Conservation (phyloP, 2,113 vertebrate species). For the Microcebus ravelobensis region DNA sequence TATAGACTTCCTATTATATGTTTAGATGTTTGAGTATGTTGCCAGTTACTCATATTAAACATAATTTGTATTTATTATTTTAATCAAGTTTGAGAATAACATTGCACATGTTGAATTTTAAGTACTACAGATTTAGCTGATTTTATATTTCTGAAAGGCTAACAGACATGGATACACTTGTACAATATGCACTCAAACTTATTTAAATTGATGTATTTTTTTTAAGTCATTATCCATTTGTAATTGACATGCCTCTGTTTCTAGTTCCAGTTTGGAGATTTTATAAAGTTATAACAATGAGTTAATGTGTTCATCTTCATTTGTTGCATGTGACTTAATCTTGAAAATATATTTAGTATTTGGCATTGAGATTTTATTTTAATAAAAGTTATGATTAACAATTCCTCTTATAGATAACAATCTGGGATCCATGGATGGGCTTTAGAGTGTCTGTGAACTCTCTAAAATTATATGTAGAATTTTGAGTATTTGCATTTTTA, state of each 20-base stretch:
- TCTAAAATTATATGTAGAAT: constrained; percentile 66
- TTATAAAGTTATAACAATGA: constrained; percentile 84
- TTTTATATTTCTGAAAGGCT: constrained; percentile 83
- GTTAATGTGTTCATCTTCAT: constrained; percentile 82
- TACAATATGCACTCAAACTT: constrained; percentile 82
- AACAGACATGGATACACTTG: constrained; percentile 70
- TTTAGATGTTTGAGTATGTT: constrained; percentile 84
- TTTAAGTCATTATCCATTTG: constrained; percentile 77
- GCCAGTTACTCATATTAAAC: constrained; percentile 81
- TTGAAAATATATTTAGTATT: constrained; percentile 62
- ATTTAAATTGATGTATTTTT: constrained; percentile 78
- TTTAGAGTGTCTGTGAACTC: constrained; percentile 48
- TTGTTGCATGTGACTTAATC: constrained; percentile 79
- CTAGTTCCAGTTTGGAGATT: constrained; percentile 82
- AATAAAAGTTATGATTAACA: constrained; percentile 57
- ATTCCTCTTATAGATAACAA: constrained; percentile 46
- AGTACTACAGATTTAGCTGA: constrained; percentile 78
- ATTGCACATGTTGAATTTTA: constrained; percentile 83
- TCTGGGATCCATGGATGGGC: constrained; percentile 42
- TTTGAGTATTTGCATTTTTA: constrained; percentile 78
- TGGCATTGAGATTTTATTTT: constrained; percentile 72
- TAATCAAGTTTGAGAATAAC: constrained; percentile 82
- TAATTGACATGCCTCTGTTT: constrained; percentile 84
- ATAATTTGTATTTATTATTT: constrained; percentile 86
- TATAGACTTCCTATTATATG: constrained; percentile 82